Conservation (phyloP, 2,797 vertebrate genomes). For the Manis crassicaudata region DNA sequence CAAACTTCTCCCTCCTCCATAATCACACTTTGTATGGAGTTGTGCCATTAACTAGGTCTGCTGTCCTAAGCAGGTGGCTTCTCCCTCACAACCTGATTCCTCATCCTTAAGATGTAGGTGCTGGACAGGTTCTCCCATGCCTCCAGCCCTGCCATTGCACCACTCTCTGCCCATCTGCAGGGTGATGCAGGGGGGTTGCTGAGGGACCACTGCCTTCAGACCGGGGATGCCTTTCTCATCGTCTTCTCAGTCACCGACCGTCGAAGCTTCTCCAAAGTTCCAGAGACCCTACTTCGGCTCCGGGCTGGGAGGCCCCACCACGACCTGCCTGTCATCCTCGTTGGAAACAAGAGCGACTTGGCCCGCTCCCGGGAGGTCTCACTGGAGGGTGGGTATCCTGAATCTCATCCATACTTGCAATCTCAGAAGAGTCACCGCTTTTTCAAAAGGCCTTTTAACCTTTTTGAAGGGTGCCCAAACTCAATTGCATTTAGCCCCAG, state of each 20-base stretch:
- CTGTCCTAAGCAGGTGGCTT: background rate
- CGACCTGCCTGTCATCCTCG: conserved; percentile 93
- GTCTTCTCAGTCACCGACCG: conserved; percentile 96
- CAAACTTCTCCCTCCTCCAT: background rate
- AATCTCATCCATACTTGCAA: background rate
- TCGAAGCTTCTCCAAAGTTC: conserved; percentile 91
- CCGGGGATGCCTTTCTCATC: conserved; percentile 93
- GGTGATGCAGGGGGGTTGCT: conserved; percentile 81
- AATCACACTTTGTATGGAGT: background rate
- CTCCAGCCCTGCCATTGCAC: background rate
- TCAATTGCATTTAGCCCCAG: background rate
- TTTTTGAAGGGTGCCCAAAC: background rate
- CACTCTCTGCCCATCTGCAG: conserved; percentile 66
- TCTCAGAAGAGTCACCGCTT: background rate
- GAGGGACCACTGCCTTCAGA: conserved; percentile 91
- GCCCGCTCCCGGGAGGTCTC: conserved; percentile 94
- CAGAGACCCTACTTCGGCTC: conserved; percentile 90
- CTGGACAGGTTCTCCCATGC: background rate
- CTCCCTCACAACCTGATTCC: background rate
- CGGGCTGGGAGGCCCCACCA: conserved; percentile 90
- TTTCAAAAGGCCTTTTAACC: background rate
- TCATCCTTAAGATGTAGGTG: background rate
- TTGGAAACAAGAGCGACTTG: conserved; percentile 96
- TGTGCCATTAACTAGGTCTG: background rate
- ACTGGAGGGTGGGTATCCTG: conserved; percentile 88